Evolutionary conservation across 23 tunicate genomes (phyloP), one percentile per base, ranked within the genome.

Genomic region (Ciona savignyi): DNA sequence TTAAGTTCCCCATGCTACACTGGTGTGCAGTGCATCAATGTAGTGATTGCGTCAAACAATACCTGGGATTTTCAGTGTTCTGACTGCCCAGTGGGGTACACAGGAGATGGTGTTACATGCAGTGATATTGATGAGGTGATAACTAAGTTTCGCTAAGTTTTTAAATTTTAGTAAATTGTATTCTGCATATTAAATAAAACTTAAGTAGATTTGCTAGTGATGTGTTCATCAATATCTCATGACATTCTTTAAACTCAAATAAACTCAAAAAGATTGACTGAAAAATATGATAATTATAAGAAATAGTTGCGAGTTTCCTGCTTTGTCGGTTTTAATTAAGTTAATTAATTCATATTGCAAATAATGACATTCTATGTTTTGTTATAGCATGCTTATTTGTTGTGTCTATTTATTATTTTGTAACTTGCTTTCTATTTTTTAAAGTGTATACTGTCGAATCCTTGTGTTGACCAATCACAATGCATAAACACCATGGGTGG

Each of bases 401-500:
- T 42, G 56, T 42, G 9, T 6, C 15, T 6, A 42, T 42, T 9
- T 42, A 6, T 15, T 42, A 42, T 42, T 42, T 42, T 42, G 9
- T 42, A 42, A 42, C 56, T 42, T 42, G 9, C 56, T 6, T 6
- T 42, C 3, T 69, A 15, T 32, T 69, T 73, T 51, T 60, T 32
- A 34, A 29, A 75, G 79, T 75, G 79, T 29, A 29, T 25, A 15
- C 22, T 62, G 2, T 63, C 70, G 56, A 75, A 75, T 33, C 79
- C 79, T 21, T 75, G 79, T 60, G 32, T 75, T 19, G 79, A 75
- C 51, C 79, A 34, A 9, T 25, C 70, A 29, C 26, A 28, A 35
- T 75, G 79, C 70, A 56, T 63, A 6, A 75, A 75, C 70, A 63
- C 70, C 0, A 23, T 30, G 9, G 79, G 79, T 1, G 79, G 79